Evolutionary conservation across 1,140 invertebrate species (phyloP).

Genomic region (Delia radicum): DNA sequence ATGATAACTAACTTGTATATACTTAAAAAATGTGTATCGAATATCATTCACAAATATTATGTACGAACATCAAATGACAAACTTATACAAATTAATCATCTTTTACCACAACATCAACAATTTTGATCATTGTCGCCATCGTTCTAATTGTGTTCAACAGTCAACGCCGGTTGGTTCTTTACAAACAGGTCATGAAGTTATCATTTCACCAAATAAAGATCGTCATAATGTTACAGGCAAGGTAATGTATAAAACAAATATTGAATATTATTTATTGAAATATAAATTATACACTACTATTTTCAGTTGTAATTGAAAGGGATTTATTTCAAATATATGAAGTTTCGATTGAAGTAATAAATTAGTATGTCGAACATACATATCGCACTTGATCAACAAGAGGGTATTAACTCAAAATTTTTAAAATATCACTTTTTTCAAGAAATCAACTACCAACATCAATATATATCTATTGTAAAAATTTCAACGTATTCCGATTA

Average conservation of each 20-base stretch:
- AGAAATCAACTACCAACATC: too few relatives aligned
- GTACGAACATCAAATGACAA: neutral
- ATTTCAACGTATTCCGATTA: too few relatives aligned
- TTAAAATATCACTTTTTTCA: too few relatives aligned
- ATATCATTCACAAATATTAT: too few relatives aligned
- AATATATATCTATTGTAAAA: too few relatives aligned
- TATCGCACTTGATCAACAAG: too few relatives aligned
- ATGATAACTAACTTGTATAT: neutral
- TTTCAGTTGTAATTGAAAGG: too few relatives aligned
- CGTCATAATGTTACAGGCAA: conserved; percentile 76
- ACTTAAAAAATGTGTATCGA: too few relatives aligned
- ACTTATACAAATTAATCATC: neutral
- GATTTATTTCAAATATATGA: too few relatives aligned
- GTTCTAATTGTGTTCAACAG: conserved; percentile 56
- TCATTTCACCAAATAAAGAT: conserved; percentile 86
- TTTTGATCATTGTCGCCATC: neutral
- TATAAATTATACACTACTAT: conserved; percentile 3
- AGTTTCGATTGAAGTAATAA: too few relatives aligned
- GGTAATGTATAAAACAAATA: conserved; percentile 62
- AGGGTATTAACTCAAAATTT: too few relatives aligned
- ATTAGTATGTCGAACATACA: too few relatives aligned
- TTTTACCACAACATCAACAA: neutral
- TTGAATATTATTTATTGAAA: conserved; percentile 23
- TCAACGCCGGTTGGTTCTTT: conserved; percentile 89
- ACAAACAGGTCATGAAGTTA: conserved; percentile 84